Evolutionary conservation across 2,797 vertebrate genomes (phyloP).

Genomic region (Mormyrops attenuatus): DNA sequence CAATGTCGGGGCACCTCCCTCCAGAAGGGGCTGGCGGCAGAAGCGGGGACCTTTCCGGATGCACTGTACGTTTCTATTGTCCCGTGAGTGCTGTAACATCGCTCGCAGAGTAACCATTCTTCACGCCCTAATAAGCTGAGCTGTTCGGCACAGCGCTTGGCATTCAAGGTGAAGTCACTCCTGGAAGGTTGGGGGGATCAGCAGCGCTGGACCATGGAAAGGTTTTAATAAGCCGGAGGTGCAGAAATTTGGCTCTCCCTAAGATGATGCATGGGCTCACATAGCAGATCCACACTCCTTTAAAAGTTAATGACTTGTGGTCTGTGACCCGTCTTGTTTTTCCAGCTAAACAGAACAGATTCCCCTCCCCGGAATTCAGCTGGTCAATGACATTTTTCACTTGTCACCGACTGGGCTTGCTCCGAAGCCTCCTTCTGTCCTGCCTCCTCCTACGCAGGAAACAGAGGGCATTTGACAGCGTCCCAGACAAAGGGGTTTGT

Average conservation of each 20-base stretch:
- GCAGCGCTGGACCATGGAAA: background rate
- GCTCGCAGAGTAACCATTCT: background rate
- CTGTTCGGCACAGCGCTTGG: slow-evolving; percentile 2
- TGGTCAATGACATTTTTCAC: slow-evolving; percentile 19
- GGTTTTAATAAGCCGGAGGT: slow-evolving; percentile 14
- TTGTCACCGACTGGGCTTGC: background rate
- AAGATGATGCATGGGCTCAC: slow-evolving; percentile 35
- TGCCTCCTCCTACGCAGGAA: background rate
- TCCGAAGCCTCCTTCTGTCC: background rate
- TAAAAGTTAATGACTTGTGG: slow-evolving; percentile 9
- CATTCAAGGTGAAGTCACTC: slow-evolving; percentile 8
- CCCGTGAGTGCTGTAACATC: background rate
- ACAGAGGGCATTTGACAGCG: slow-evolving; percentile 16
- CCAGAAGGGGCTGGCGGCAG: background rate
- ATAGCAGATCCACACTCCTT: background rate
- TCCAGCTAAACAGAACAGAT: slow-evolving; percentile 8
- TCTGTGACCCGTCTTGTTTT: background rate
- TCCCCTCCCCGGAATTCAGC: slow-evolving; percentile 17
- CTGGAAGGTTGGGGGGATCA: background rate
- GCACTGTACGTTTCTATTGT: background rate
- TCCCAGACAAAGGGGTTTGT: background rate
- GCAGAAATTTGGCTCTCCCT: slow-evolving; percentile 14
- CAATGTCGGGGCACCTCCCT: slow-evolving; percentile 20
- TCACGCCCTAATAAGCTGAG: slow-evolving; percentile 11
- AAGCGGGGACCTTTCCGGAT: background rate